Percentiles rank a stretch among this genome's conserved stretches.
Evolutionary conservation across 2,797 vertebrate species (phyloP).

Genomic region (Chrysolophus pictus): DNA sequence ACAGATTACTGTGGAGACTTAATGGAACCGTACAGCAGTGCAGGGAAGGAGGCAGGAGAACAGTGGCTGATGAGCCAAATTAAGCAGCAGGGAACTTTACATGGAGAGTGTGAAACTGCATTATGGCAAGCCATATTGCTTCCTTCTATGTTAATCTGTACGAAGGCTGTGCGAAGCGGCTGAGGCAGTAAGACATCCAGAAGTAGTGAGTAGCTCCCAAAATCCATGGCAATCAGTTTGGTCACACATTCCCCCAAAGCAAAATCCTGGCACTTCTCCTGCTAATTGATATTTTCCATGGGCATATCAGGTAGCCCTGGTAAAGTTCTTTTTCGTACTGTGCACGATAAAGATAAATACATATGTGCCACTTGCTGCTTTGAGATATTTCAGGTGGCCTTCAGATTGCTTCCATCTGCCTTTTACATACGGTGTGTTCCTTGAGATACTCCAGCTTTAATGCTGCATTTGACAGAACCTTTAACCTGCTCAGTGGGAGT

Average conservation of each 20-base stretch:
- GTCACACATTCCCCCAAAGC: neutral
- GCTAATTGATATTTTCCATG: neutral
- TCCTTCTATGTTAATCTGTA: neutral
- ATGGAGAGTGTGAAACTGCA: neutral
- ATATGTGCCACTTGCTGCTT: neutral
- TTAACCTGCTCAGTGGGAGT: neutral
- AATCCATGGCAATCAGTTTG: fast-evolving
- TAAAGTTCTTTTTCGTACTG: neutral
- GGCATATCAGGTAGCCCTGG: neutral
- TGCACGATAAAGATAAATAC: neutral
- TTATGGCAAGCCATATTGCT: neutral
- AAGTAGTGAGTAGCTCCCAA: neutral
- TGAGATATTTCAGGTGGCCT: neutral
- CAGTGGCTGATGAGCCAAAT: neutral
- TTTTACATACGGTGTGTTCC: neutral
- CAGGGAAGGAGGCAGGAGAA: neutral
- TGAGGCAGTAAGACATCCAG: neutral
- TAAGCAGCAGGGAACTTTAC: slow-evolving; percentile 4
- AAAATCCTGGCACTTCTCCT: neutral
- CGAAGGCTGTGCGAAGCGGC: neutral
- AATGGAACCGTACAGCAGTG: neutral
- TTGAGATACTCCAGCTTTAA: neutral
- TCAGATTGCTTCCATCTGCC: slow-evolving; percentile 18
- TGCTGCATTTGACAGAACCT: neutral
- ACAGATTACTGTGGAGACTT: neutral